These are phyloP conservation scores for Drosophila novamexicana DNA, from an alignment of 1,140 invertebrate genomes.

Conservation along the genomic window DNA sequence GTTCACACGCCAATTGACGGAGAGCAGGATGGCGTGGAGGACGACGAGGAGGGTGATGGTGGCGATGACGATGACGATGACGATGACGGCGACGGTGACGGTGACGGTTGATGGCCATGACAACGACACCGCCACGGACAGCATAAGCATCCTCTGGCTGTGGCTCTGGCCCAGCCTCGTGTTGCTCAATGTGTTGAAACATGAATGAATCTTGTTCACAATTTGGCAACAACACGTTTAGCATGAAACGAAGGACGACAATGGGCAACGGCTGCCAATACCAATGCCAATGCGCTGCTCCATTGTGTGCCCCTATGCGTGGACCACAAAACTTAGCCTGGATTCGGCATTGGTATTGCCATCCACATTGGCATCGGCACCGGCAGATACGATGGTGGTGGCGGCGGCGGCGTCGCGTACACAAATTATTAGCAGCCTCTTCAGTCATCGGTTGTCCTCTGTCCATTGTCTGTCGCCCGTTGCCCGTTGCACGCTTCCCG, in stretches of 20 bases:
- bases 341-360: constrained; percentile 16
- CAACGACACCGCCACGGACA: constrained; percentile 32
- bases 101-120: constrained; percentile 36
- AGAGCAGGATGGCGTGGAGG: not conserved
- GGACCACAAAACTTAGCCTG: constrained; percentile 7
- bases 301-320: constrained; percentile 8
- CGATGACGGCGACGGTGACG: not conserved
- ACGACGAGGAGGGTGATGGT: not conserved
- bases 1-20: constrained; percentile 56
- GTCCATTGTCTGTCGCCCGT: not conserved
- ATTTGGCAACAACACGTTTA: constrained; percentile 83
- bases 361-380: constrained; percentile 40
- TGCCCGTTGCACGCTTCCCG: not conserved
- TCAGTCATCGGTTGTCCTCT: constrained; percentile 36
- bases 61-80: constrained; percentile 10
- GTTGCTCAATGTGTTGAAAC: constrained; percentile 81
- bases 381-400: constrained; percentile 7
- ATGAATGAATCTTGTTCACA: constrained; percentile 82
- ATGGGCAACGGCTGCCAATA: constrained; percentile 36
- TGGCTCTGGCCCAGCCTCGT: constrained; percentile 31
- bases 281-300: constrained; percentile 9
- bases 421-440: constrained; percentile 77
- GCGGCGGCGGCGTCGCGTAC: constrained; percentile 61
- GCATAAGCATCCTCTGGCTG: constrained; percentile 10
- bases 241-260: constrained; percentile 80